Conservation (phyloP, 2,113 vertebrate genomes). For the Merops nubicus region DNA sequence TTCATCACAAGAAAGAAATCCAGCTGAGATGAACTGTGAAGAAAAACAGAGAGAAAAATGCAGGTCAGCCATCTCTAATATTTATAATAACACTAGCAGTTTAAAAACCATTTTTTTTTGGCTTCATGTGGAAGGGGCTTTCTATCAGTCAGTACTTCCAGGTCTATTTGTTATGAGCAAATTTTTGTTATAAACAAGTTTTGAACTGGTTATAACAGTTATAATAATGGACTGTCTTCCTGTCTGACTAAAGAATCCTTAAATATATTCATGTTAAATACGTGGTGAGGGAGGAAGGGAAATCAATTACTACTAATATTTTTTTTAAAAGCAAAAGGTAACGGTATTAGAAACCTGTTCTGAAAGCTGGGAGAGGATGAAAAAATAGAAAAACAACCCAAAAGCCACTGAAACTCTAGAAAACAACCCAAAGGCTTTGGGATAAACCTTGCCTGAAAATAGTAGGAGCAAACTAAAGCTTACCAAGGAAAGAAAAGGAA, state of each 20-base stretch:
- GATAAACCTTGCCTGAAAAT: not conserved
- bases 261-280: not conserved
- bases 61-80: not conserved
- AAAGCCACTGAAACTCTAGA: not conserved
- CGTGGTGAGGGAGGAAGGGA: not conserved
- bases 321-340: not conserved
- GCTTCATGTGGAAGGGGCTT: not conserved
- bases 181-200: not conserved
- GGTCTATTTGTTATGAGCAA: not conserved
- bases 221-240: not conserved
- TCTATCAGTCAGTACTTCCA: not conserved
- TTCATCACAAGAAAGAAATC: slow-evolving; percentile 13
- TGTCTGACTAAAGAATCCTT: not conserved
- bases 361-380: not conserved
- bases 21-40: not conserved
- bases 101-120: not conserved
- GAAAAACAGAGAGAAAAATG: not conserved
- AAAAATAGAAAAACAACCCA: not conserved
- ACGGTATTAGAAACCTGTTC: not conserved
- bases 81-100: not conserved
- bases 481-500: not conserved
- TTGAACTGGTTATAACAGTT: not conserved
- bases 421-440: not conserved
- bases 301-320: not conserved
- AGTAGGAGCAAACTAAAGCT: not conserved